A percentile compares a stretch with the other conserved stretches of the same genome.
Conservation (phyloP, 2,888 invertebrate genomes). For the Papilio elwesi region DNA sequence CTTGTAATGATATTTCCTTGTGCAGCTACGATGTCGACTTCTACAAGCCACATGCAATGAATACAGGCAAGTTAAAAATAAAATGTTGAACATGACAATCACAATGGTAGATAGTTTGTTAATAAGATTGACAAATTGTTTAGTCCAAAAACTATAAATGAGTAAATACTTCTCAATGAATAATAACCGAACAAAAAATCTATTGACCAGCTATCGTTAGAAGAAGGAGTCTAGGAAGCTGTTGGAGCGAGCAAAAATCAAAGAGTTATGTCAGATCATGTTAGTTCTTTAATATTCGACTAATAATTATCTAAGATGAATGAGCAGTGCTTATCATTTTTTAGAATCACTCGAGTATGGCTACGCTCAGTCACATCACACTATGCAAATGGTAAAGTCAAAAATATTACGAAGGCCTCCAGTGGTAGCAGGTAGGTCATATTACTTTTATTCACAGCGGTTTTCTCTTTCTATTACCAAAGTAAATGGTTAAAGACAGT, state of each 20-base stretch:
- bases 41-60: slow-evolving; percentile 44
- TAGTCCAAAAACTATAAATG: too few species aligned
- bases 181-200: too few species aligned
- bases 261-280: too few species aligned
- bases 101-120: too few species aligned
- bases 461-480: too few species aligned
- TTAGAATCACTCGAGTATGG: slow-evolving; percentile 5
- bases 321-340: neutral
- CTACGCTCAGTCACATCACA: slow-evolving; percentile 1
- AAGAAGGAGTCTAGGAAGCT: too few species aligned
- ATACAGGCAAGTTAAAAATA: slow-evolving; percentile 44
- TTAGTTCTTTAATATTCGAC: neutral
- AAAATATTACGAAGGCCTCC: neutral
- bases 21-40: slow-evolving; percentile 42
- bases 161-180: too few species aligned
- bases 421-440: neutral
- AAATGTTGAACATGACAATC: too few species aligned
- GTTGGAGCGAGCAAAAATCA: too few species aligned
- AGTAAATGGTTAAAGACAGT: too few species aligned
- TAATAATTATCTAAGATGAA: neutral
- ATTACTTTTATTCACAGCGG: neutral
- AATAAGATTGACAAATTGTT: too few species aligned
- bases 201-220: too few species aligned
- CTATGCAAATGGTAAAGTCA: slow-evolving; percentile 3
- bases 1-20: slow-evolving; percentile 23